These are phyloP conservation scores for Agonopterix arenella DNA, from an alignment of 2,888 invertebrate species.

Conservation along the genomic window DNA sequence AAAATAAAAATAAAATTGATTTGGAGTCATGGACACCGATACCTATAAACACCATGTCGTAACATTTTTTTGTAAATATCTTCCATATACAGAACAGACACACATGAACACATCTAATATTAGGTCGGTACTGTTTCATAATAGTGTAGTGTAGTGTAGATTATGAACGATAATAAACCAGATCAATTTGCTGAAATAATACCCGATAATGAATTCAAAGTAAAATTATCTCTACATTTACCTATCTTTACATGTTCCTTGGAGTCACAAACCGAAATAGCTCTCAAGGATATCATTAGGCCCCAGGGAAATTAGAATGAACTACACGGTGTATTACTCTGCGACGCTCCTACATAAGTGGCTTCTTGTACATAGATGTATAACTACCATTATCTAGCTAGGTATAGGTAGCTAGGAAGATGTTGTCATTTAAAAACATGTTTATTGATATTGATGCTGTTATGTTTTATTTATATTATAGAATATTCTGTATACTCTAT, in stretches of 20 bases:
- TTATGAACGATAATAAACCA: too few species aligned
- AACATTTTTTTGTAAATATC: too few species aligned
- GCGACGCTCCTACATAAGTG: background rate
- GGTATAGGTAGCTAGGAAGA: too few species aligned
- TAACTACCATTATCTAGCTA: background rate
- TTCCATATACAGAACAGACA: too few species aligned
- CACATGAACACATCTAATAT: too few species aligned
- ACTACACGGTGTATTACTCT: slow-evolving; percentile 35
- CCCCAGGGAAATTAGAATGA: slow-evolving; percentile 65
- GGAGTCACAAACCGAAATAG: slow-evolving; percentile 43
- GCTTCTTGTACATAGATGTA: background rate
- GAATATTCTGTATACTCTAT: background rate
- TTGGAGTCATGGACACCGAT: too few species aligned
- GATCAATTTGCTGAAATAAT: too few species aligned
- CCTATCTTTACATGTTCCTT: slow-evolving; percentile 19
- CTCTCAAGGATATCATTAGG: slow-evolving; percentile 56
- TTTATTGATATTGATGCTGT: background rate
- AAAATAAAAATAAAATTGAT: too few species aligned
- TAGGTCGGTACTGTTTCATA: too few species aligned
- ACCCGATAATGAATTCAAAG: background rate
- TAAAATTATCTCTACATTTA: background rate
- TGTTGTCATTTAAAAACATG: background rate
- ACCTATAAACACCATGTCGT: too few species aligned
- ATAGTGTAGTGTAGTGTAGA: too few species aligned
- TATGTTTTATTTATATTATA: background rate